Conservation (phyloP, 2,113 vertebrate species). For the Paramisgurnus dabryanus region DNA sequence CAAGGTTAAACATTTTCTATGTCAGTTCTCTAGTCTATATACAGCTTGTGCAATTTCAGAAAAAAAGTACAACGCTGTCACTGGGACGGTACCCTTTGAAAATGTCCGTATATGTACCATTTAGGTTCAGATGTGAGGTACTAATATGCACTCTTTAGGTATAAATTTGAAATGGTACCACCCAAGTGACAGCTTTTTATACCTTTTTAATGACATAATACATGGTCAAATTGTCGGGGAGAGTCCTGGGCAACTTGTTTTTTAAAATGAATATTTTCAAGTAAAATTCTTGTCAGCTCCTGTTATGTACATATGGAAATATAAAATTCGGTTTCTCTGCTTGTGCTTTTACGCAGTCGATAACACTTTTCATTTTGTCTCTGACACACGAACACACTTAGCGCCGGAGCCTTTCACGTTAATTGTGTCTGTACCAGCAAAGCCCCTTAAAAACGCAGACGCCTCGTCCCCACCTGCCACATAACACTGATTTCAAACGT, state of each 20-base stretch:
- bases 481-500: conserved; percentile 72
- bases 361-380: conserved; percentile 60
- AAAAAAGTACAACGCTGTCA: no score
- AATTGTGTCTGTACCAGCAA: conserved; percentile 66
- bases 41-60: background rate
- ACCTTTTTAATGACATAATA: no score
- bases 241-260: background rate
- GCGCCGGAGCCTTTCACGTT: conserved; percentile 67
- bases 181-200: no score
- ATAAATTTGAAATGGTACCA: no score
- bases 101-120: no score
- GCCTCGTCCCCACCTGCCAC: conserved; percentile 57
- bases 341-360: conserved; percentile 48
- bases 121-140: no score
- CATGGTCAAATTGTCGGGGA: no score
- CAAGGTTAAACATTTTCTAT: conserved; percentile 48
- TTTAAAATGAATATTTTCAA: background rate
- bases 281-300: background rate
- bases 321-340: conserved; percentile 17
- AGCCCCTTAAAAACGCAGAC: conserved; percentile 59
- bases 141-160: no score
- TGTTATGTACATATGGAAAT: conserved; percentile 45
- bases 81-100: no score
- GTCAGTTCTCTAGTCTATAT: conserved; percentile 10
- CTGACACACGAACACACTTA: conserved; percentile 63